Evolutionary conservation across 2,113 vertebrate genomes (phyloP), one percentile per base, ranked within the genome.

Genomic region (Vulpes lagopus): DNA sequence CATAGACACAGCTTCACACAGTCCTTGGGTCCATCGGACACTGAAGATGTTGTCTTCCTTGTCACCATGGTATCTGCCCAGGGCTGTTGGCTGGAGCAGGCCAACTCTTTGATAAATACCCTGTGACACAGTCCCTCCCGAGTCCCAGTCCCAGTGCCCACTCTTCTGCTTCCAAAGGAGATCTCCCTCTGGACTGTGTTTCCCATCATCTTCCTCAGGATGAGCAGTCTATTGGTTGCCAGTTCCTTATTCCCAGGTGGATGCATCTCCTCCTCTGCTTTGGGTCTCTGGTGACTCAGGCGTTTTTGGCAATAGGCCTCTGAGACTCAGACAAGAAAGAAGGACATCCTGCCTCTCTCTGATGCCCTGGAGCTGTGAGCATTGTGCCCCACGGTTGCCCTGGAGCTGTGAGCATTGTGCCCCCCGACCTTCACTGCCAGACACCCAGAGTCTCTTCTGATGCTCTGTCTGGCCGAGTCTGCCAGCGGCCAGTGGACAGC

Each of bases 1-100:
- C 7, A 3, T 9, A 6, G 5, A 12, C 0, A 1, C 3, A 14
- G 43, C 25, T 16, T 73, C 22, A 20, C 49, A 1, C 1, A 0
- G 35, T 1, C 69, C 25, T 12, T 32, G 23, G 51, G 38, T 69
- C 59, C 51, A 7, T 35, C 15, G 19, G 53, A 51, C 25, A 1
- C 23, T 2, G 19, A 27, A 22, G 30, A 12, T 5, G 53, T 57
- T 43, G 2, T 76, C 53, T 88, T 38, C 4, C 71, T 25, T 17
- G 62, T 27, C 35, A 8, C 15, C 9, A 0, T 4, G 19, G 5
- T 27, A 8, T n/a, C 49, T 62, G 23, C 64, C 59, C 30, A 4
- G 67, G 32, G 25, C 49, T 25, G 5, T 7, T 14, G 53, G n/a
- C 1, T 32, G 25, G 74, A 55, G 43, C 8, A 17, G 9, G 20